Percentiles rank a stretch among this genome's conserved stretches.
Conservation (phyloP, 2,113 vertebrate species). For the Indicator maculatus region DNA sequence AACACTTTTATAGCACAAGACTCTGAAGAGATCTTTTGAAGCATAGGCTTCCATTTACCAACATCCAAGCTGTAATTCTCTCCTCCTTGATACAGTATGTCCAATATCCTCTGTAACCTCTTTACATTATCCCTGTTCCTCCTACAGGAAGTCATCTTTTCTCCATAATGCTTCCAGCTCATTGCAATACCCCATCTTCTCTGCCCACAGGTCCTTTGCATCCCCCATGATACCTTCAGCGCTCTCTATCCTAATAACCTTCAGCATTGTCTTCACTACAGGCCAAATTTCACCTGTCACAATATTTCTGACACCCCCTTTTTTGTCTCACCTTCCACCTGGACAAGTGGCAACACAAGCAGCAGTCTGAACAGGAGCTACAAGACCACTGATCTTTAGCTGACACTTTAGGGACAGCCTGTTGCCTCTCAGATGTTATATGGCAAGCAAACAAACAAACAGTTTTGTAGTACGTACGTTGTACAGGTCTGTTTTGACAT, state of each 20-base stretch:
- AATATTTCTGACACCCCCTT: neutral
- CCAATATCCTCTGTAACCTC: neutral
- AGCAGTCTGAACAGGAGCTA: neutral
- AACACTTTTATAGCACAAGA: neutral
- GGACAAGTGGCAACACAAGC: neutral
- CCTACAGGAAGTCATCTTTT: neutral
- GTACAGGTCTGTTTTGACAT: neutral
- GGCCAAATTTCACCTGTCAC: neutral
- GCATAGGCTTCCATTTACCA: neutral
- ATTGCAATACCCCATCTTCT: neutral
- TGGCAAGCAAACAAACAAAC: neutral
- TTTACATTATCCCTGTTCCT: neutral
- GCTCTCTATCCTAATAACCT: neutral
- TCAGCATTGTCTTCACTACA: neutral
- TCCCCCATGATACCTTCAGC: neutral
- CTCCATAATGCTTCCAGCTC: neutral
- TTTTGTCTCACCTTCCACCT: neutral
- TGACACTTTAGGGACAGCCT: neutral
- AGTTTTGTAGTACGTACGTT: neutral
- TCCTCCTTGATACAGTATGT: neutral
- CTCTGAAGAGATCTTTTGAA: neutral
- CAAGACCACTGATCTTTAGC: neutral
- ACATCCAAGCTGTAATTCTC: neutral
- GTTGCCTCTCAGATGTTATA: neutral
- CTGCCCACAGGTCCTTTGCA: accelerated